Conservation (phyloP, 2,888 invertebrate genomes). For the Dicyrtoma fusca region DNA sequence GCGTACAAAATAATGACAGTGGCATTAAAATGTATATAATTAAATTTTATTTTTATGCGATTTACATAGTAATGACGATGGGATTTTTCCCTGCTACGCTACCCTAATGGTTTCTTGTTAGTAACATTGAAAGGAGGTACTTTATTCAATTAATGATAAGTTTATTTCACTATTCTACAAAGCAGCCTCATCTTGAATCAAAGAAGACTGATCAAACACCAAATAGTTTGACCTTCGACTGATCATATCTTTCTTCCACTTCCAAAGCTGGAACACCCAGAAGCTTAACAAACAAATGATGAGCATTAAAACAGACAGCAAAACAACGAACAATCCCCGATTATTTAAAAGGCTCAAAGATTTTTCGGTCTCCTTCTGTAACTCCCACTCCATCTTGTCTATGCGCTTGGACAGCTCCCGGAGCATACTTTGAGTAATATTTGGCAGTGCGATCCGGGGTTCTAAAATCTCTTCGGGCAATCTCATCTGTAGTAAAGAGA, state of each 20-base stretch:
- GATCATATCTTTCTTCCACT: background rate
- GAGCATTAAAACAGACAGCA: background rate
- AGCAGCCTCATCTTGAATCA: constrained; percentile 13
- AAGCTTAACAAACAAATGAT: background rate
- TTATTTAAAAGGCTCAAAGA: background rate
- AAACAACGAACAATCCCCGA: background rate
- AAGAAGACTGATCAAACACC: constrained; percentile 12
- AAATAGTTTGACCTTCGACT: background rate
- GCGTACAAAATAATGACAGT: too few species aligned
- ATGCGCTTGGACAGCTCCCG: background rate
- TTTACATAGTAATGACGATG: too few species aligned
- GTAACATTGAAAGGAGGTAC: too few species aligned
- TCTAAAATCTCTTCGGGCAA: background rate
- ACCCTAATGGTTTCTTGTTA: too few species aligned
- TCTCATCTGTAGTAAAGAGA: background rate
- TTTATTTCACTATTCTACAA: too few species aligned
- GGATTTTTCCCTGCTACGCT: too few species aligned
- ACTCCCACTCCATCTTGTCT: background rate
- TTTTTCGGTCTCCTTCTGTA: background rate
- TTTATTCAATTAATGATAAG: too few species aligned
- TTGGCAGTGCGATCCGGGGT: background rate
- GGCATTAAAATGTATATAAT: too few species aligned
- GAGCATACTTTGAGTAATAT: background rate
- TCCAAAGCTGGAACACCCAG: constrained; percentile 13
- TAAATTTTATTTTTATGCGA: too few species aligned